Percentiles rank a stretch among this genome's conserved stretches.
Evolutionary conservation across 2,797 vertebrate species (phyloP).

Genomic region (Bryconaethiops microstoma): DNA sequence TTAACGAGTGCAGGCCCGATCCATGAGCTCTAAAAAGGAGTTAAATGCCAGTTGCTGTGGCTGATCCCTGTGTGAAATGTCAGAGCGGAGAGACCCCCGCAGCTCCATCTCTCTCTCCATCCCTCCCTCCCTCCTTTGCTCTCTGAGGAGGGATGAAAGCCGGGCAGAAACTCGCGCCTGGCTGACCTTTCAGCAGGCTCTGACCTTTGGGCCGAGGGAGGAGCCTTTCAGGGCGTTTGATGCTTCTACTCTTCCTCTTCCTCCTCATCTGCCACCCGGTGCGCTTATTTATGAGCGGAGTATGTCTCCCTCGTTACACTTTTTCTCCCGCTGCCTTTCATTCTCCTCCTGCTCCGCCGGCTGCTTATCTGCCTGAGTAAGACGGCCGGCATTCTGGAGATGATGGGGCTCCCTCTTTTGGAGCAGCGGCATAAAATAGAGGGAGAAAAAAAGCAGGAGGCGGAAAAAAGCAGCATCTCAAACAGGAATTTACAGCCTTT

Average conservation of each 20-base stretch:
- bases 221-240: constrained; percentile 65
- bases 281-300: background rate
- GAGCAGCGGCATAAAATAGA: background rate
- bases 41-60: constrained; percentile 81
- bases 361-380: constrained; percentile 2
- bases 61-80: constrained; percentile 83
- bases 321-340: background rate
- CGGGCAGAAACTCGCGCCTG: constrained; percentile 66
- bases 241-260: constrained; percentile 45
- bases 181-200: constrained; percentile 80
- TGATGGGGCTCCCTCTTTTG: background rate
- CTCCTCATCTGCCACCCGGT: constrained; percentile 1
- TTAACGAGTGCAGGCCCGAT: constrained; percentile 67
- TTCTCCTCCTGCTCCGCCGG: background rate
- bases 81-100: constrained; percentile 64
- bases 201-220: constrained; percentile 79
- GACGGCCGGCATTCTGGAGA: background rate
- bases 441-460: background rate
- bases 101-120: constrained; percentile 63
- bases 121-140: too few relatives aligned
- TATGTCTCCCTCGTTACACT: background rate
- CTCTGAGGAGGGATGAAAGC: constrained; percentile 66
- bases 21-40: constrained; percentile 77
- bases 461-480: too few relatives aligned
- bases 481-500: too few relatives aligned